Base-by-base conservation (phyloP, 2,113 vertebrate genomes). In the human region DNA sequence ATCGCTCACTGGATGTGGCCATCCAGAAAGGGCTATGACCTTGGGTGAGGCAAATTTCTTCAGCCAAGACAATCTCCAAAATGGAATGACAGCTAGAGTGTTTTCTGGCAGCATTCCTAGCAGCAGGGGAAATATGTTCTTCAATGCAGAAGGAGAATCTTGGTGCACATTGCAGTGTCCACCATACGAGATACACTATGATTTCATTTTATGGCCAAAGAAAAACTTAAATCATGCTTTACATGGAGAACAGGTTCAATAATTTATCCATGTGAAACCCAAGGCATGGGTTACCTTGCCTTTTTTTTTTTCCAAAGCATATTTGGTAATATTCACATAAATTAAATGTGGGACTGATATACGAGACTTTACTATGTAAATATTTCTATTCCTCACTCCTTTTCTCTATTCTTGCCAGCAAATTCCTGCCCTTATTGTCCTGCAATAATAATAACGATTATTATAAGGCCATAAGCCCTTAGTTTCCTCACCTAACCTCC, bases 331-430 rank as follows among this genome's bases (percentile, higher is more conserved):
- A 92, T 5, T 90, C 48, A 61, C 25, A 85, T 96, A 84, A 96
- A 89, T 92, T 83, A 92, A 96, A 93, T 78, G 23, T 55, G 14
- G 70, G 48, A 78, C 59, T 97, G 64, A 95, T 88, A 52, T 55
- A 93, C 48, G 14, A 94, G 88, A 84, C 30, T 87, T 32, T 38
- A 90, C 76, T 88, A 35, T n/a, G 76, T 80, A 97, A 95, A 91
- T 68, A 86, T 59, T 94, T 97, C 76, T 40, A 18, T 73, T 95
- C 43, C 9, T 89, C 52, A 90, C 38, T 68, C 27, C 9, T 90
- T 70, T 70, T 85, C 89, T 90, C 94, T 64, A 55, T 81, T 94
- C 75, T 92, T 94, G 76, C 75, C 84, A 76, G 20, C 8, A 92
- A 90, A 81, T 92, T 88, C 79, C 61, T 92, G 38, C 61, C 61